Evolutionary conservation across 1,140 invertebrate species (phyloP).

Genomic region (Muscidifurax raptorellus): DNA sequence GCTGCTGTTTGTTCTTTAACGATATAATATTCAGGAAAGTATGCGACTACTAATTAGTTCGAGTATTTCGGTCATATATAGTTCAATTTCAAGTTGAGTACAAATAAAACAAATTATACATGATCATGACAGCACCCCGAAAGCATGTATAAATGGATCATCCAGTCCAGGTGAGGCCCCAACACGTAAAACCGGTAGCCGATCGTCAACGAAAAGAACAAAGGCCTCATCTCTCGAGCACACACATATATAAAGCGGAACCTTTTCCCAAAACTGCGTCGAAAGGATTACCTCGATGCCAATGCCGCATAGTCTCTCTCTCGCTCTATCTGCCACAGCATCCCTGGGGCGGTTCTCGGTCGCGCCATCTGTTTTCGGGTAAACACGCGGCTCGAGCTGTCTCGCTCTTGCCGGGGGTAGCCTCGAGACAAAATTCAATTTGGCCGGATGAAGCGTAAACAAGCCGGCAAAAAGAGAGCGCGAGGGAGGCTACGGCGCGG

Average conservation of each 20-base stretch:
- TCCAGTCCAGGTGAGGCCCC: background rate
- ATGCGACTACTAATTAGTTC: too few species aligned
- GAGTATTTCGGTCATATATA: too few species aligned
- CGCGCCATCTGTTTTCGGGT: constrained; percentile 69
- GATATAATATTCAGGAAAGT: too few species aligned
- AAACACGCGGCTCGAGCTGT: constrained; percentile 66
- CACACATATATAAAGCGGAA: background rate
- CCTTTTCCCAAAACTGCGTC: constrained; percentile 45
- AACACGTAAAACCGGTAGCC: background rate
- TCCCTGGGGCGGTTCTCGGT: constrained; percentile 59
- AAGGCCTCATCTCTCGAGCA: background rate
- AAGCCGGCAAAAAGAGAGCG: constrained; percentile 65
- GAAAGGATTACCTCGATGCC: constrained; percentile 65
- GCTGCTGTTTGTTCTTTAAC: background rate
- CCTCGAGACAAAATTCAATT: constrained; percentile 71
- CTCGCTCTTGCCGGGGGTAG: constrained; percentile 58
- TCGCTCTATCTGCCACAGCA: constrained; percentile 9
- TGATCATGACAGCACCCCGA: too few species aligned
- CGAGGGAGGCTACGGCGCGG: constrained; percentile 43
- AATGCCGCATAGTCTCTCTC: constrained; percentile 14
- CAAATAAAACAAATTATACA: too few species aligned
- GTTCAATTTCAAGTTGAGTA: too few species aligned
- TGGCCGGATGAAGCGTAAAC: constrained; percentile 71
- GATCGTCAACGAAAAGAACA: background rate
- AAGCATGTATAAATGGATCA: too few species aligned